Evolutionary conservation across 2,797 vertebrate species (phyloP).

Genomic region (Hapalemur alaotrensis): DNA sequence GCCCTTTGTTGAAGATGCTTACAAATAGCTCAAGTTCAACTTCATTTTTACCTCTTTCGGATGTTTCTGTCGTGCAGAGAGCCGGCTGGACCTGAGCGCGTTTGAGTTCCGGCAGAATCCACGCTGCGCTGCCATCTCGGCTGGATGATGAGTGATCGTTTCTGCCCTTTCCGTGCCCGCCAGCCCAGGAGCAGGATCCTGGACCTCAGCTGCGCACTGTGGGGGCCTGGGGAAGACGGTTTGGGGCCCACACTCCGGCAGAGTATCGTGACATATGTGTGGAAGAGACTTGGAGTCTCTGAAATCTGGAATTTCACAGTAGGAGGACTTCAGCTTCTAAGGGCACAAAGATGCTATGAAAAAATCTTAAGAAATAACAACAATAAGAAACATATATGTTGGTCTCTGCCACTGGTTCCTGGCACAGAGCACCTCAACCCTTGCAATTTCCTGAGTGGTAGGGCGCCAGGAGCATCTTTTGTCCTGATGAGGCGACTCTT

Average conservation of each 20-base stretch:
- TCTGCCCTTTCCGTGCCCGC: too few species aligned
- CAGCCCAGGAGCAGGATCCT: rapidly evolving
- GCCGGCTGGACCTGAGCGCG: rapidly evolving
- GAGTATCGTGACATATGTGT: rapidly evolving
- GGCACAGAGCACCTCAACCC: too few species aligned
- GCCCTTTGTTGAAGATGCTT: background rate
- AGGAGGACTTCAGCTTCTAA: background rate
- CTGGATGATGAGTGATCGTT: background rate
- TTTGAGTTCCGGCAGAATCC: background rate
- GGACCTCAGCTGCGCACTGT: too few species aligned
- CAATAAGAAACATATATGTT: background rate
- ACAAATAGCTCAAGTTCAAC: background rate
- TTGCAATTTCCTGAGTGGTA: background rate
- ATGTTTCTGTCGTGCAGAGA: rapidly evolving
- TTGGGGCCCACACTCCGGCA: rapidly evolving
- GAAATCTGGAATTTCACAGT: background rate
- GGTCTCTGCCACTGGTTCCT: background rate
- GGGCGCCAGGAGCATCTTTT: background rate
- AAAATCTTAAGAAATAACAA: background rate
- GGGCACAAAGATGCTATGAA: too few species aligned
- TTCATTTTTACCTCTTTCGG: rapidly evolving
- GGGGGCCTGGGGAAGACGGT: background rate
- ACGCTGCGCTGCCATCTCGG: rapidly evolving
- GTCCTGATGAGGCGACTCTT: background rate
- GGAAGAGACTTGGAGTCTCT: background rate